A percentile compares a stretch with the other conserved stretches of the same genome.
These are phyloP conservation scores for Coluber constrictor DNA, from an alignment of 2,797 vertebrate genomes.

Conservation along the genomic window DNA sequence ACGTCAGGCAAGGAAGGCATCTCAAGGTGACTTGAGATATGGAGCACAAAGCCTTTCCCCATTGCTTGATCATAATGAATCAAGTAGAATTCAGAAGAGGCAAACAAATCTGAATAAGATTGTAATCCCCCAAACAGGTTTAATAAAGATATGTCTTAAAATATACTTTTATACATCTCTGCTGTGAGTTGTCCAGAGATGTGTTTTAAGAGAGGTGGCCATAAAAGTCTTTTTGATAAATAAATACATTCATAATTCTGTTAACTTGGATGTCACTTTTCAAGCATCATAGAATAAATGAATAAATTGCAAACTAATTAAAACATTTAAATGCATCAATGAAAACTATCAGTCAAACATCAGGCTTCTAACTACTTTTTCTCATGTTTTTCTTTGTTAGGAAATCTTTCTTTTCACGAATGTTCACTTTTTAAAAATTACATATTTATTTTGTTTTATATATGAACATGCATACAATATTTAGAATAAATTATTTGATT, in stretches of 20 bases:
- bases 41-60: neutral
- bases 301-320: neutral
- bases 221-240: neutral
- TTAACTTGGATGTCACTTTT: neutral
- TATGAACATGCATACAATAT: neutral
- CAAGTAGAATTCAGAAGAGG: neutral
- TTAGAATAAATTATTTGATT: neutral
- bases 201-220: neutral
- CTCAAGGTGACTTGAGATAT: neutral
- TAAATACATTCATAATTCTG: neutral
- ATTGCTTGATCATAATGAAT: too few species aligned
- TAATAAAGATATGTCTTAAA: neutral
- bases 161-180: neutral
- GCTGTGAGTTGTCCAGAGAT: neutral
- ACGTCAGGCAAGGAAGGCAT: neutral
- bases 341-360: neutral
- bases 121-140: neutral
- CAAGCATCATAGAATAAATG: neutral
- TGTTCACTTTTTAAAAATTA: neutral
- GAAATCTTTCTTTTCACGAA: neutral
- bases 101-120: neutral
- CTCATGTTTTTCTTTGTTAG: neutral
- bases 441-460: neutral
- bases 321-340: neutral
- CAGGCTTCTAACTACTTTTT: neutral